Conservation (phyloP, 2,888 invertebrate species). For the Eumacrocentrus americanus region DNA sequence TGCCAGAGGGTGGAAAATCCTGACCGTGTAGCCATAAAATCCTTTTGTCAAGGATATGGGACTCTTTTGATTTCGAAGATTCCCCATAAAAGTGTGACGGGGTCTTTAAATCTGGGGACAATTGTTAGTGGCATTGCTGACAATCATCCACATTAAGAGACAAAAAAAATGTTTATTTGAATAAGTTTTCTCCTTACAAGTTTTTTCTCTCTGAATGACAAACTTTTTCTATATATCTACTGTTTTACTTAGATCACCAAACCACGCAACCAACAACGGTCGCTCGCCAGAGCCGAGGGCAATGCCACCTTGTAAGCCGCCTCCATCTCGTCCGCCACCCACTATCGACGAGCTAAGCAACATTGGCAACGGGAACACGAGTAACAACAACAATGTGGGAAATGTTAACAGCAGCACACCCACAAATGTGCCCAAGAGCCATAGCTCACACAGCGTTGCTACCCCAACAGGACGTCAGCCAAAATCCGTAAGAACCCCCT, state of each 20-base stretch:
- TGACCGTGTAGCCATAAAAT: slow-evolving; percentile 13
- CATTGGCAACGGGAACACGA: slow-evolving; percentile 31
- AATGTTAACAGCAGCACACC: slow-evolving; percentile 47
- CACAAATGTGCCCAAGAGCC: slow-evolving; percentile 55
- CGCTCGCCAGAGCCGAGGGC: slow-evolving; percentile 53
- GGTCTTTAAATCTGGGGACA: neutral
- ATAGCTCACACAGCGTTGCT: slow-evolving; percentile 54
- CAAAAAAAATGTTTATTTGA: neutral
- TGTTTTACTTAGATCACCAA: slow-evolving; percentile 40
- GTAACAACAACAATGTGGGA: slow-evolving; percentile 41
- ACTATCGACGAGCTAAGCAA: slow-evolving; percentile 47
- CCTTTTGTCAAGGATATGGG: slow-evolving; percentile 3
- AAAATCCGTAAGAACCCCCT: slow-evolving; percentile 50
- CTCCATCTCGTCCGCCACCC: slow-evolving; percentile 57
- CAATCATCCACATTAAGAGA: no score
- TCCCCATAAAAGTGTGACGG: neutral
- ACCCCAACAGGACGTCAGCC: slow-evolving; percentile 56
- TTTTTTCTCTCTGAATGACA: no score
- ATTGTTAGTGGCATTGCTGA: no score
- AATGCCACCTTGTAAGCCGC: slow-evolving; percentile 57
- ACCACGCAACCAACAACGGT: slow-evolving; percentile 53
- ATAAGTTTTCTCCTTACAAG: no score
- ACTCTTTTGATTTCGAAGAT: slow-evolving; percentile 7
- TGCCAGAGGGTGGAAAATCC: slow-evolving; percentile 6
- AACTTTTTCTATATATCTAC: neutral